These are phyloP conservation scores for Saxidomus purpurata DNA, from an alignment of 1,140 invertebrate genomes.

Conservation along the genomic window DNA sequence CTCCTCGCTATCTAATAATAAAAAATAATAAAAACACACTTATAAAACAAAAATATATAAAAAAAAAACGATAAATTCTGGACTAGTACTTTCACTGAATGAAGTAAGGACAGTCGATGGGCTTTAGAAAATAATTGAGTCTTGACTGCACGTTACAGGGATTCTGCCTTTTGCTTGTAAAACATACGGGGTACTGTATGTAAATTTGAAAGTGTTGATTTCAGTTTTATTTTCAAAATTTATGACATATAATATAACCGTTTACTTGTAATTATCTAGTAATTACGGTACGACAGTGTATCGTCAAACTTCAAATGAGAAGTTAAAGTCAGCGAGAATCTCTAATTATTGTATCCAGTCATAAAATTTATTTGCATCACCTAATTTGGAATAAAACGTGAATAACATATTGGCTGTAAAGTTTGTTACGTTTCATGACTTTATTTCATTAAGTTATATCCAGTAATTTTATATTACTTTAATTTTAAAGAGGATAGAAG, in stretches of 20 bases:
- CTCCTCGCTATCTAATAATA: too few relatives aligned
- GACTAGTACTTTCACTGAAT: too few relatives aligned
- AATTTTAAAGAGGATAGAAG: conserved; percentile 30
- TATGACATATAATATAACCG: conserved; percentile 37
- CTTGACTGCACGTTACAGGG: too few relatives aligned
- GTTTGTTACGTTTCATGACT: background rate
- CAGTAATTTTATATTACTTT: background rate
- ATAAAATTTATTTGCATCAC: conserved; percentile 16
- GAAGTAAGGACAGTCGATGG: too few relatives aligned
- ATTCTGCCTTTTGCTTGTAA: too few relatives aligned
- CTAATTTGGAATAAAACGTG: background rate
- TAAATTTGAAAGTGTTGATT: conserved; percentile 17
- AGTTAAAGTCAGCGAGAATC: background rate
- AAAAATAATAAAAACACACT: too few relatives aligned
- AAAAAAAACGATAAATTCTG: too few relatives aligned
- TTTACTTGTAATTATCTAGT: conserved; percentile 15
- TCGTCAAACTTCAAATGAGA: background rate
- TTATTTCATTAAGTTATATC: conserved; percentile 21
- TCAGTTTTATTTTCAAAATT: conserved; percentile 22
- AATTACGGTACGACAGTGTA: background rate
- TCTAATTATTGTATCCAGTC: conserved; percentile 21
- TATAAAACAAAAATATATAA: too few relatives aligned
- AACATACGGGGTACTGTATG: too few relatives aligned
- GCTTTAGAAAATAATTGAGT: too few relatives aligned
- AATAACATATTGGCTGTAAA: background rate